Conservation (phyloP, 1,140 invertebrate genomes). For the Zaprionus africanus region DNA sequence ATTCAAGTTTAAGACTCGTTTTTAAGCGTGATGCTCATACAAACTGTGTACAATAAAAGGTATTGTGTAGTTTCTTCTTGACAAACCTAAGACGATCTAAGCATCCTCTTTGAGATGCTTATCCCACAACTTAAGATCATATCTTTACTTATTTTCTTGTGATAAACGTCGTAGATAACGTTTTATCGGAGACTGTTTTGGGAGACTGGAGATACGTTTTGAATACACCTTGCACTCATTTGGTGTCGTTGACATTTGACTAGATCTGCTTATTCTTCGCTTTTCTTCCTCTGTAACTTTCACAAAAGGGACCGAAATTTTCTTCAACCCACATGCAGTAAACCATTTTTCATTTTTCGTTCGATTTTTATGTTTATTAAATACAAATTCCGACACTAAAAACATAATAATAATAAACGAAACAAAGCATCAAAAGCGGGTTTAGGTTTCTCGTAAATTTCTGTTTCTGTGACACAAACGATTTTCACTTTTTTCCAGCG, state of each 20-base stretch:
- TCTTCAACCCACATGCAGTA: slow-evolving; percentile 22
- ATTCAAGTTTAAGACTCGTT: not conserved
- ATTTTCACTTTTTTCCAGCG: slow-evolving; percentile 54
- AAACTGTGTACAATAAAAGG: not conserved
- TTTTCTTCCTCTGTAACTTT: slow-evolving; percentile 9
- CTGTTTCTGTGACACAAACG: slow-evolving; percentile 25
- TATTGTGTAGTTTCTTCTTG: not conserved
- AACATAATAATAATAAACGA: slow-evolving; percentile 31
- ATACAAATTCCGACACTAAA: slow-evolving; percentile 49
- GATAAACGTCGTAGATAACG: slow-evolving; percentile 19
- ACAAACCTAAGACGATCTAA: not conserved
- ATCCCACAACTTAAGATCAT: slow-evolving; percentile 11
- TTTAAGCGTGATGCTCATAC: not conserved
- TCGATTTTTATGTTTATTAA: slow-evolving; percentile 48
- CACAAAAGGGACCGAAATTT: slow-evolving; percentile 17
- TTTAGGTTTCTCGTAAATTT: slow-evolving; percentile 43
- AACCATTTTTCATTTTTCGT: slow-evolving; percentile 35
- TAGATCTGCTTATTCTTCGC: slow-evolving; percentile 14
- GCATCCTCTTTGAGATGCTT: not conserved
- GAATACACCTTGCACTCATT: slow-evolving; percentile 17
- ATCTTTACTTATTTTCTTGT: slow-evolving; percentile 6
- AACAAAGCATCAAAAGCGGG: slow-evolving; percentile 22
- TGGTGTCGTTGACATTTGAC: slow-evolving; percentile 21
- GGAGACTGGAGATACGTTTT: slow-evolving; percentile 5
- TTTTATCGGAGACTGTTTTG: not conserved